These are phyloP conservation scores for Acronicta aceris DNA, from an alignment of 2,888 invertebrate species.

Conservation along the genomic window DNA sequence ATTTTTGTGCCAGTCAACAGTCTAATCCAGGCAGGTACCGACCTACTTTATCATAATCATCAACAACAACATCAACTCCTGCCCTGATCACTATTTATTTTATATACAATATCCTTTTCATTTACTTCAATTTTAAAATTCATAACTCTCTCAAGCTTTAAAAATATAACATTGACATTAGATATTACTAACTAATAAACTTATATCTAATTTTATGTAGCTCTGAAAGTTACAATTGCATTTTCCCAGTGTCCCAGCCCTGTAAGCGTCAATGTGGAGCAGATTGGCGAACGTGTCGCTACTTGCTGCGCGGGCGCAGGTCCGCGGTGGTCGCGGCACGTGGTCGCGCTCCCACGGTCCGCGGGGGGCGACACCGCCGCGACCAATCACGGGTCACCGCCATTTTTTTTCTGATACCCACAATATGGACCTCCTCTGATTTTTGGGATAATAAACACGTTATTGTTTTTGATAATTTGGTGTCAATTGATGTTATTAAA, in stretches of 20 bases:
- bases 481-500: not conserved
- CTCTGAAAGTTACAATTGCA: no score
- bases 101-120: no score
- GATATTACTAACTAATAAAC: no score
- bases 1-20: no score
- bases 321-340: constrained; percentile 73
- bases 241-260: constrained; percentile 26
- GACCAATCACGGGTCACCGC: constrained; percentile 48
- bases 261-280: constrained; percentile 44
- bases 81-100: no score
- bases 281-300: constrained; percentile 65
- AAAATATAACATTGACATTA: no score
- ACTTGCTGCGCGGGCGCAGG: constrained; percentile 58
- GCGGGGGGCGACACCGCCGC: constrained; percentile 67
- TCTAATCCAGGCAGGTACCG: no score
- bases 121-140: no score
- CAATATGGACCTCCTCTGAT: constrained; percentile 65
- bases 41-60: no score
- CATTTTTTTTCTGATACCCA: constrained; percentile 51
- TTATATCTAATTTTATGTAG: no score
- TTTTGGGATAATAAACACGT: constrained; percentile 50
- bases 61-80: no score
- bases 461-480: constrained; percentile 19
- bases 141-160: no score
- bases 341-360: constrained; percentile 77